Evolutionary conservation across 2,797 vertebrate genomes (phyloP), one percentile per base, ranked within the genome.

Genomic region (Pelodytes ibericus): DNA sequence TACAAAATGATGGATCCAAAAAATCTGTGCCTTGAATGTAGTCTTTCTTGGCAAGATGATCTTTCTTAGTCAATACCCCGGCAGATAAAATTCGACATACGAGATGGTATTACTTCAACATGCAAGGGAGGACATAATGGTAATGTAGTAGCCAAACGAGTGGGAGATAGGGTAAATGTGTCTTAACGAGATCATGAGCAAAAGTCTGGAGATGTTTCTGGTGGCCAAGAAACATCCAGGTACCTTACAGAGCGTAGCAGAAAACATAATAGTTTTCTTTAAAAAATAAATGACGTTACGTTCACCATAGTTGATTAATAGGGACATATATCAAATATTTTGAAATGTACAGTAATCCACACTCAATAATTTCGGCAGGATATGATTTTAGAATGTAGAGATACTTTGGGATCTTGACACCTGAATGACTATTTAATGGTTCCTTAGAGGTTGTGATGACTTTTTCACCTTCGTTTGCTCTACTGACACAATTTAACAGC

Each of bases 401-500:
- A 51, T 53, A 51, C 18, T 56, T 56, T 29, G 29, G 60, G 22
- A 53, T 68, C 63, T 49, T 20, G 26, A 39, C 72, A 78, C n/a
- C 71, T 53, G 66, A 30, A 59, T 61, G 65, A 69, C 71, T 9
- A 80, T 76, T 58, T 82, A 82, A 81, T 71, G 72, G 72, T 79
- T 75, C 82, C 78, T 75, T 75, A 49, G 44, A 36, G 76, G 66
- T 65, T 58, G 53, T 58, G 31, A 39, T 81, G 79, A 80, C 80
- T 80, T 82, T 71, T 84, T 77, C 56, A 84, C 81, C 83, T 74
- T 65, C 31, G 24, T 0, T 58, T 27, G 31, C 26, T 66, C 65
- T 39, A 58, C 41, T 82, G 72, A 66, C 71, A 47, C 71, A 71
- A 73, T 68, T 80, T 83, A 82, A 82, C 65, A 69, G 75, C 76